These are phyloP conservation scores for Vicugna pacos DNA, from an alignment of 2,113 vertebrate species.

Conservation along the genomic window DNA sequence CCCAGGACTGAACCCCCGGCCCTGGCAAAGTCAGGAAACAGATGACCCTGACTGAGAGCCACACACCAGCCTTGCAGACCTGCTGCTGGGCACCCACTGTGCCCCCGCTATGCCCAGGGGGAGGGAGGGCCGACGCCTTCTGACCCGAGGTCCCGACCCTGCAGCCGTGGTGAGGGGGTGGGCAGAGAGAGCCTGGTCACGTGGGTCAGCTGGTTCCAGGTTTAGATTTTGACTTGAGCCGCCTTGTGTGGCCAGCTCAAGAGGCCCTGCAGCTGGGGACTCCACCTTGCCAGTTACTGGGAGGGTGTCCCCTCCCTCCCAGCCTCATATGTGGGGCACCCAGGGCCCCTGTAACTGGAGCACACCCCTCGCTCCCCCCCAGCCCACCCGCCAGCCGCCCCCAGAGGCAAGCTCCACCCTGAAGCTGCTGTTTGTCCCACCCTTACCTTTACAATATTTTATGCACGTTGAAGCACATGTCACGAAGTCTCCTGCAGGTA, in stretches of 20 bases:
- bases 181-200: not conserved
- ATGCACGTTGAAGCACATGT: not conserved
- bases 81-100: not conserved
- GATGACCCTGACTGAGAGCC: not conserved
- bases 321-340: too few species aligned
- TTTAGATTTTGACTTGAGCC: not conserved
- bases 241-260: accelerated
- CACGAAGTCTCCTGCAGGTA: accelerated
- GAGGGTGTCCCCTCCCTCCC: accelerated
- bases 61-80: accelerated
- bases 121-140: too few species aligned
- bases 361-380: not conserved
- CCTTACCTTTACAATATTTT: too few species aligned
- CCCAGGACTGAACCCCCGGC: not conserved
- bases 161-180: not conserved
- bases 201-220: accelerated
- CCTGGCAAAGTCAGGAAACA: accelerated
- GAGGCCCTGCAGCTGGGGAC: not conserved
- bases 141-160: accelerated
- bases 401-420: not conserved
- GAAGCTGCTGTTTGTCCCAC: not conserved
- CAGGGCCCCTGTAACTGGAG: not conserved
- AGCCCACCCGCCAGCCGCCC: not conserved
- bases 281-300: not conserved
- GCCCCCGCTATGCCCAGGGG: accelerated